A percentile compares a stretch with the other conserved stretches of the same genome.
phyloP scores from a whole-genome alignment of 2,888 invertebrate species.

The Entomobrya multifasciata region DNA sequence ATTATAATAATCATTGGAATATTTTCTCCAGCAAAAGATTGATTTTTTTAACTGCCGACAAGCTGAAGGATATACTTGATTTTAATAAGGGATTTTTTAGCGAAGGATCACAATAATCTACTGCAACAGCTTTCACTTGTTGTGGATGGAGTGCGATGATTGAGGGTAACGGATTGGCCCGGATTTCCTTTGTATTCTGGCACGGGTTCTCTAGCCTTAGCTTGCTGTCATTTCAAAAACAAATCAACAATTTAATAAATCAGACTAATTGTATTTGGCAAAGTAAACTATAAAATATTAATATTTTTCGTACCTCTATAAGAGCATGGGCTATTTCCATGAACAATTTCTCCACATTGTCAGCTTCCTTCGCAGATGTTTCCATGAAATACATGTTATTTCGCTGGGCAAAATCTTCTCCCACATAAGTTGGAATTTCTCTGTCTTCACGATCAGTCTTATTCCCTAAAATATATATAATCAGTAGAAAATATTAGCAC shows the following conservation, averaged over 20 bases:
- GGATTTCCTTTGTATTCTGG: constrained; percentile 75
- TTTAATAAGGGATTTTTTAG: not conserved
- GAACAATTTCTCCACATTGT: constrained; percentile 97
- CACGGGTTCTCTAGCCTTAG: constrained; percentile 77
- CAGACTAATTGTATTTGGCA: too few relatives aligned
- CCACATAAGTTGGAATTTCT: constrained; percentile 96
- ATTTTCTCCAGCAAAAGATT: too few relatives aligned
- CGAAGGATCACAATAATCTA: constrained; percentile 75
- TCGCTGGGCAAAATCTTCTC: constrained; percentile 96
- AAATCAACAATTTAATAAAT: too few relatives aligned
- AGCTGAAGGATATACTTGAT: too few relatives aligned
- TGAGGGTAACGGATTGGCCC: constrained; percentile 76
- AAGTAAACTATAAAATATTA: too few relatives aligned
- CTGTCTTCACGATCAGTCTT: constrained; percentile 98
- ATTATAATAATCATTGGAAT: too few relatives aligned
- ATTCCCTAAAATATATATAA: constrained; percentile 86
- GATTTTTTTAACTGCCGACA: too few relatives aligned
- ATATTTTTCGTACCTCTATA: constrained; percentile 93
- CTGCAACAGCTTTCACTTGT: constrained; percentile 78
- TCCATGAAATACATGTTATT: constrained; percentile 99
- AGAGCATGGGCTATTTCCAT: constrained; percentile 97
- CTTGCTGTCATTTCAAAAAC: constrained; percentile 79
- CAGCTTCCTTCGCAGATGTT: constrained; percentile 98
- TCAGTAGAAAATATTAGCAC: not conserved
- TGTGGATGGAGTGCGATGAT: constrained; percentile 75